Evolutionary conservation across 2,113 vertebrate genomes (phyloP).

Genomic region (Cygnus atratus): DNA sequence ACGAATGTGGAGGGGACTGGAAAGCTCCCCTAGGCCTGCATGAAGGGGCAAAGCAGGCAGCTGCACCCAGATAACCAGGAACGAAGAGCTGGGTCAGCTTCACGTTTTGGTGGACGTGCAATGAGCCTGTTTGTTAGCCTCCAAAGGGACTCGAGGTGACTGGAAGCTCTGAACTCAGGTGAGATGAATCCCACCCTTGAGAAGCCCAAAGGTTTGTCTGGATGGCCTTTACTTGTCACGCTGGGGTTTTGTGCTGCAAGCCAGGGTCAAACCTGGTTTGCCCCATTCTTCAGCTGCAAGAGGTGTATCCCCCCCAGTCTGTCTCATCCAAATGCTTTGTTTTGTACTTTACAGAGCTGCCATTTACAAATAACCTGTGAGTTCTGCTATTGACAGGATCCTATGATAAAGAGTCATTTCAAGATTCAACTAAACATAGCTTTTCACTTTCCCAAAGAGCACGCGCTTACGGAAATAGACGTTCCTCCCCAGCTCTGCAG

Average conservation of each 20-base stretch:
- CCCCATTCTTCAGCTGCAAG: rapidly evolving
- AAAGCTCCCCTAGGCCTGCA: background rate
- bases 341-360: background rate
- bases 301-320: background rate
- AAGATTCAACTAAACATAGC: background rate
- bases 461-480: background rate
- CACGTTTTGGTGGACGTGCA: background rate
- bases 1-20: rapidly evolving
- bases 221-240: background rate
- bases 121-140: background rate
- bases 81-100: background rate
- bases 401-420: background rate
- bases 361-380: background rate
- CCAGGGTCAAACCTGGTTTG: background rate
- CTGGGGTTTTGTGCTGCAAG: rapidly evolving
- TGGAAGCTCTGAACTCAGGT: background rate
- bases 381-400: background rate
- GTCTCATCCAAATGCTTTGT: background rate
- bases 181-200: background rate
- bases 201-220: background rate
- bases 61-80: background rate
- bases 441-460: background rate
- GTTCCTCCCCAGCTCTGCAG: background rate
- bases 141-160: background rate
- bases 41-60: background rate